Conservation (phyloP, 2,888 invertebrate species). For the Zootermopsis nevadensis region DNA sequence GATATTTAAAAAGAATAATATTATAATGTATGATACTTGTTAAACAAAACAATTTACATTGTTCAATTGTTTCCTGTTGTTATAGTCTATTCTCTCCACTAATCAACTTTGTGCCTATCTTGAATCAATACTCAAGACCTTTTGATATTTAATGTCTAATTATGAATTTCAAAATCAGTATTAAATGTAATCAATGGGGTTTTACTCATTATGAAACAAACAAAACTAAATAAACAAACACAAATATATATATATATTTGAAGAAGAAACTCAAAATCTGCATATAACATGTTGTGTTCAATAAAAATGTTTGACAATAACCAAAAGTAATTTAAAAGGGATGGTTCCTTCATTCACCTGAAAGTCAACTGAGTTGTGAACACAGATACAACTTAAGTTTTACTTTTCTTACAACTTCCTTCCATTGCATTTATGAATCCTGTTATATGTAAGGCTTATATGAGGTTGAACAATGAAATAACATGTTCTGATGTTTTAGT, state of each 20-base stretch:
- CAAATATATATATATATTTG: conserved; percentile 46
- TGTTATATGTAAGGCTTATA: too few species aligned
- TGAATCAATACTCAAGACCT: conserved; percentile 58
- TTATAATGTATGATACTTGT: conserved; percentile 49
- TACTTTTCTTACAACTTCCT: too few species aligned
- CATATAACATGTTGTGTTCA: conserved; percentile 55
- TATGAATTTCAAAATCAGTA: conserved; percentile 54
- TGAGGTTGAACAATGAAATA: too few species aligned
- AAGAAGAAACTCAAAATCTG: conserved; percentile 52
- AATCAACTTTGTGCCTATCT: conserved; percentile 59
- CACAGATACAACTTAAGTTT: too few species aligned
- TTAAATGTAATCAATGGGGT: conserved; percentile 53
- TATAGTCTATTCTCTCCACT: conserved; percentile 54
- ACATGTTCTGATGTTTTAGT: not conserved
- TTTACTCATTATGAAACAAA: conserved; percentile 52
- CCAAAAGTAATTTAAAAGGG: conserved; percentile 36
- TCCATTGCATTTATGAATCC: too few species aligned
- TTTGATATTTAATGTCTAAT: conserved; percentile 58
- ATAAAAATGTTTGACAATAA: conserved; percentile 55
- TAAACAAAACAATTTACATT: conserved; percentile 51
- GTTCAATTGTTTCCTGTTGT: conserved; percentile 52
- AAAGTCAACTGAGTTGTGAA: too few species aligned
- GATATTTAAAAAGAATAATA: conserved; percentile 46
- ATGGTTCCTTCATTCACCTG: not conserved
- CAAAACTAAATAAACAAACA: not conserved